Conservation (phyloP, 1,140 invertebrate species). For the Drosophila tani region DNA sequence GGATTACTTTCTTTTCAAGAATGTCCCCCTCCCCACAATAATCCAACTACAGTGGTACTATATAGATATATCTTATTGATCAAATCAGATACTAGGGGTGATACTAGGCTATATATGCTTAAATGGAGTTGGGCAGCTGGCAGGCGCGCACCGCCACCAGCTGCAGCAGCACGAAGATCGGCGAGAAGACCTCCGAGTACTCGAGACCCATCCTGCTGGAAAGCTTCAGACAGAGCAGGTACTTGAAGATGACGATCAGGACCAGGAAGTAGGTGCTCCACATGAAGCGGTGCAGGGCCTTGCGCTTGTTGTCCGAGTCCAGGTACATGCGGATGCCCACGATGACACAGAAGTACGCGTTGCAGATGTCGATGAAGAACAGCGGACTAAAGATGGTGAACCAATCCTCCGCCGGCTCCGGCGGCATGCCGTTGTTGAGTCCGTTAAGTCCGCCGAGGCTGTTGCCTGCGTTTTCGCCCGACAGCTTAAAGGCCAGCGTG, state of each 20-base stretch:
- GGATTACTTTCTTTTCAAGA: too few relatives aligned
- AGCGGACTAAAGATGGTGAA: constrained; percentile 95
- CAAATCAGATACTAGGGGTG: constrained; percentile 36
- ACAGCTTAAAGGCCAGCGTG: constrained; percentile 91
- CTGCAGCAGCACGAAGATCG: constrained; percentile 95
- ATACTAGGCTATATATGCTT: constrained; percentile 17
- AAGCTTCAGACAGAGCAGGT: constrained; percentile 95
- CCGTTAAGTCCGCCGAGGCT: constrained; percentile 68
- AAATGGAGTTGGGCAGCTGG: constrained; percentile 88
- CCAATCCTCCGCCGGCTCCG: constrained; percentile 87
- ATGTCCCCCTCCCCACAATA: neutral
- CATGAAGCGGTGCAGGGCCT: constrained; percentile 91
- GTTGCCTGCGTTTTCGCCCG: constrained; percentile 84
- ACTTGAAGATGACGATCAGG: constrained; percentile 96
- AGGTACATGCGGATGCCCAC: constrained; percentile 96
- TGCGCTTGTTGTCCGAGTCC: constrained; percentile 90
- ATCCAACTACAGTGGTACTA: neutral
- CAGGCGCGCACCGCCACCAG: constrained; percentile 96
- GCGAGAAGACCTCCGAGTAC: constrained; percentile 96
- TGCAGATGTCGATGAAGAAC: constrained; percentile 95
- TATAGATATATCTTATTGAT: constrained; percentile 12
- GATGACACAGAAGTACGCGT: constrained; percentile 97
- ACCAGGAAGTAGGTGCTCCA: constrained; percentile 95
- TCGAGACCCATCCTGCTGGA: constrained; percentile 92
- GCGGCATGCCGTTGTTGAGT: constrained; percentile 85